Evolutionary conservation across 2,797 vertebrate species (phyloP).

Genomic region (Loris lydekkerianus): DNA sequence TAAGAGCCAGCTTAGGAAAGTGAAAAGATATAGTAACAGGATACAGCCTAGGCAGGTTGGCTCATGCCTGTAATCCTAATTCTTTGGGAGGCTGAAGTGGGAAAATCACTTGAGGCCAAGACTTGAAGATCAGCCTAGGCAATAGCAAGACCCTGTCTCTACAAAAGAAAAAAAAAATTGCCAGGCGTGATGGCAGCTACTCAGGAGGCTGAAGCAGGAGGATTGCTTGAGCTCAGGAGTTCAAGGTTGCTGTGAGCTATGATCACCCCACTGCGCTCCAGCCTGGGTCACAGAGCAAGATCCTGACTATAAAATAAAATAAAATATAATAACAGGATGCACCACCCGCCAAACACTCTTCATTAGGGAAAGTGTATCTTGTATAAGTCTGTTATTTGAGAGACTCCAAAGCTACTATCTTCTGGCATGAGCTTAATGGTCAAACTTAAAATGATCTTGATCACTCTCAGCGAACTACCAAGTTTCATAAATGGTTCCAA

Average conservation of each 20-base stretch:
- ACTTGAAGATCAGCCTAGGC: background rate
- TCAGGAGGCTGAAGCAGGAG: background rate
- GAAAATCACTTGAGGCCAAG: background rate
- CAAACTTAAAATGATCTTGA: slow-evolving; percentile 65
- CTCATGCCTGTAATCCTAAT: background rate
- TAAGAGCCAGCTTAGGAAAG: background rate
- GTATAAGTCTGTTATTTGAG: slow-evolving; percentile 5
- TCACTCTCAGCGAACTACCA: slow-evolving; percentile 57
- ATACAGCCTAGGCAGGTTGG: background rate
- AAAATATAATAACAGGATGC: background rate
- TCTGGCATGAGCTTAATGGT: slow-evolving; percentile 36
- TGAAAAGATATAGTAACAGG: background rate
- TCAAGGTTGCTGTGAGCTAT: background rate
- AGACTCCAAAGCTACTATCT: background rate
- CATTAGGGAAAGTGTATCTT: slow-evolving; percentile 30
- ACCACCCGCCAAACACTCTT: background rate
- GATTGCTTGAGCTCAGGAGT: background rate
- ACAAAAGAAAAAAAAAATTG: background rate
- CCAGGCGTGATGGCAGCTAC: background rate
- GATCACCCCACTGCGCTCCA: background rate
- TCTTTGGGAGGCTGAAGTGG: background rate
- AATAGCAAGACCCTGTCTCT: background rate
- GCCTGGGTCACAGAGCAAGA: background rate
- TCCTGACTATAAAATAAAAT: background rate
- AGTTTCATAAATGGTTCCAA: slow-evolving; percentile 55